phyloP scores from a whole-genome alignment of 2,888 invertebrate species.

The Patella ulyssiponensis region DNA sequence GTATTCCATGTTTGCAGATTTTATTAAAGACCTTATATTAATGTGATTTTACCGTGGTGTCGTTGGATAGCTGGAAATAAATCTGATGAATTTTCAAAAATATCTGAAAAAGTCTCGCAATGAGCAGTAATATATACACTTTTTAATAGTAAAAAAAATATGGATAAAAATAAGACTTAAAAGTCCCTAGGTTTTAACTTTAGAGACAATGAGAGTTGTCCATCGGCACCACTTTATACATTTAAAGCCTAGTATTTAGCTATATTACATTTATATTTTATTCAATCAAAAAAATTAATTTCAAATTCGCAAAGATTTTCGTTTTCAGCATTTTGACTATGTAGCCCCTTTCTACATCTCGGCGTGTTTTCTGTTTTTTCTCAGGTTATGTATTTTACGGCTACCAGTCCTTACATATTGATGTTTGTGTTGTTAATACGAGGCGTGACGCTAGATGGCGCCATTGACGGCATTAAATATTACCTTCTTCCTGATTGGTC shows the following conservation, averaged over 20 bases:
- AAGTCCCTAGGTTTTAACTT: no score
- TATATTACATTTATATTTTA: no score
- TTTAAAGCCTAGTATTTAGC: background rate
- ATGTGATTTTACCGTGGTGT: slow-evolving; percentile 14
- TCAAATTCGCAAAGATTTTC: background rate
- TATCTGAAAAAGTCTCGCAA: no score
- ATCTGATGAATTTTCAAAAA: no score
- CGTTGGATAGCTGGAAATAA: slow-evolving; percentile 16
- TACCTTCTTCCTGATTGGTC: slow-evolving; percentile 67
- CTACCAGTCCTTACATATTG: slow-evolving; percentile 67
- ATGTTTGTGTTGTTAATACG: slow-evolving; percentile 67
- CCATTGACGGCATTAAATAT: slow-evolving; percentile 62
- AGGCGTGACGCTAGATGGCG: slow-evolving; percentile 68
- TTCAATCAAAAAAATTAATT: background rate
- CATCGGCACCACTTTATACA: background rate
- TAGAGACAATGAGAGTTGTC: background rate
- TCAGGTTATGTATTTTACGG: slow-evolving; percentile 71
- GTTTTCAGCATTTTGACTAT: slow-evolving; percentile 8
- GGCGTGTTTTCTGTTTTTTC: slow-evolving; percentile 29
- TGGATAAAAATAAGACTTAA: no score
- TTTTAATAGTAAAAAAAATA: no score
- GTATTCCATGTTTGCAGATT: slow-evolving; percentile 5
- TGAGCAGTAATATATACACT: no score
- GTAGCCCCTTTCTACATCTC: background rate
- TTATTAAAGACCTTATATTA: background rate